Conservation (phyloP, 35 echinoderm and acorn worm species). For the Ophiothrix spiculata region DNA sequence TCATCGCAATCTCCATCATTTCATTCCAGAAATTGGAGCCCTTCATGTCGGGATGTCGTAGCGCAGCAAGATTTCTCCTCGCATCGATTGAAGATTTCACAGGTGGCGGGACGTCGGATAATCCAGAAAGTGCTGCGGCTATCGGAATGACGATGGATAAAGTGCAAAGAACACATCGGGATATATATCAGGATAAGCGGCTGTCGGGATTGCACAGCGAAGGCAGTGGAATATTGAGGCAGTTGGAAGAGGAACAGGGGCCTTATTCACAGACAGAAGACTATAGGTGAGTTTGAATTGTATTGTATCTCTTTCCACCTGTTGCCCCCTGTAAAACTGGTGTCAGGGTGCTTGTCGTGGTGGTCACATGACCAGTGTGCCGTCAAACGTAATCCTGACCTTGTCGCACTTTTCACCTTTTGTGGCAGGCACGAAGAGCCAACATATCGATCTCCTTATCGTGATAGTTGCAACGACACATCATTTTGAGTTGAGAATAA, state of each 20-base stretch:
- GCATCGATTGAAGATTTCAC: conserved; percentile 54
- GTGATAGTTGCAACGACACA: too few species aligned
- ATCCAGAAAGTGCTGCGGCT: conserved; percentile 15
- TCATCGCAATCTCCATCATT: background rate
- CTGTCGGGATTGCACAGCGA: conserved; percentile 64
- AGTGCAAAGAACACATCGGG: conserved; percentile 42
- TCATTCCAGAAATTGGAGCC: conserved; percentile 70
- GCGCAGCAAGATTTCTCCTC: conserved; percentile 67
- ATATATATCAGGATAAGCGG: conserved; percentile 66
- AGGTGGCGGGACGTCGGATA: conserved; percentile 5
- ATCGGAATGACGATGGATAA: conserved; percentile 45
- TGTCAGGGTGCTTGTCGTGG: too few species aligned
- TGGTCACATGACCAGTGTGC: too few species aligned
- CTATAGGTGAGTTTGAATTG: conserved; percentile 76
- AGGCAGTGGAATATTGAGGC: conserved; percentile 49
- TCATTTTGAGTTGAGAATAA: too few species aligned
- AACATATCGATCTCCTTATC: too few species aligned
- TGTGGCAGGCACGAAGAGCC: too few species aligned
- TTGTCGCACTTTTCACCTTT: too few species aligned
- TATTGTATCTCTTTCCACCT: too few species aligned
- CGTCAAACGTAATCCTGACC: too few species aligned
- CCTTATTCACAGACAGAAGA: conserved; percentile 58
- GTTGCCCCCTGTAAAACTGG: too few species aligned
- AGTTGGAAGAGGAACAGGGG: conserved; percentile 56
- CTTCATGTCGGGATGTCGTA: conserved; percentile 74